A percentile compares a stretch with the other conserved stretches of the same genome.
Conservation (phyloP, 2,888 invertebrate species). For the Didymodactylos carnosus region DNA sequence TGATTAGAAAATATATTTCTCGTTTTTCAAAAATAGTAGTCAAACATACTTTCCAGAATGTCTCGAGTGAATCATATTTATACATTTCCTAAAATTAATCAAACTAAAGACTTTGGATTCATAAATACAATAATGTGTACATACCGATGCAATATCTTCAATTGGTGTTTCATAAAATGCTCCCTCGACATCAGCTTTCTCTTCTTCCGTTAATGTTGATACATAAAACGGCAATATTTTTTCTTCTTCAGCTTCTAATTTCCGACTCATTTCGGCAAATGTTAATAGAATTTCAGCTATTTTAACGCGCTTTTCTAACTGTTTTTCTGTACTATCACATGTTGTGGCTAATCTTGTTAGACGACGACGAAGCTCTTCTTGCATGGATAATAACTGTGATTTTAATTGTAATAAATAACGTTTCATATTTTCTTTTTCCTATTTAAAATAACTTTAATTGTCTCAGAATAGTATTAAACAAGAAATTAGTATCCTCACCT, state of each 20-base stretch:
- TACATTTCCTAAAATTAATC: not conserved
- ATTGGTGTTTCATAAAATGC: conserved; percentile 24
- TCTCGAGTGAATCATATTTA: not conserved
- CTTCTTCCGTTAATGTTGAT: conserved; percentile 30
- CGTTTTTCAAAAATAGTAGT: conserved; percentile 19
- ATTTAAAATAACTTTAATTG: not conserved
- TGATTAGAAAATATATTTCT: conserved; percentile 35
- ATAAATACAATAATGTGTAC: not conserved
- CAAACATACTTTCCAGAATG: not conserved
- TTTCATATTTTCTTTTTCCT: conserved; percentile 11
- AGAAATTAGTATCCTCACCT: not conserved
- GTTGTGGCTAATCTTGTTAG: conserved; percentile 31
- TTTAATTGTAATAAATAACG: conserved; percentile 30
- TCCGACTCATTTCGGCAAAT: conserved; percentile 33
- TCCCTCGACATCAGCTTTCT: conserved; percentile 25
- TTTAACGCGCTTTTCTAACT: conserved; percentile 23
- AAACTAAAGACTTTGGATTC: not conserved
- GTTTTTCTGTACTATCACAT: conserved; percentile 29
- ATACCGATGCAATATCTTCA: conserved; percentile 26
- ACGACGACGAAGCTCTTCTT: conserved; percentile 27
- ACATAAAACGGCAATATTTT: conserved; percentile 35
- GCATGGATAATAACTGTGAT: conserved; percentile 32
- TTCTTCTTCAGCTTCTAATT: conserved; percentile 34
- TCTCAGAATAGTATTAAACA: not conserved
- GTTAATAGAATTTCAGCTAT: conserved; percentile 20